Percentiles rank a stretch among this genome's conserved stretches.
Conservation (phyloP, 92 coral and sea anemone species). For the Parazoanthus darwini region DNA sequence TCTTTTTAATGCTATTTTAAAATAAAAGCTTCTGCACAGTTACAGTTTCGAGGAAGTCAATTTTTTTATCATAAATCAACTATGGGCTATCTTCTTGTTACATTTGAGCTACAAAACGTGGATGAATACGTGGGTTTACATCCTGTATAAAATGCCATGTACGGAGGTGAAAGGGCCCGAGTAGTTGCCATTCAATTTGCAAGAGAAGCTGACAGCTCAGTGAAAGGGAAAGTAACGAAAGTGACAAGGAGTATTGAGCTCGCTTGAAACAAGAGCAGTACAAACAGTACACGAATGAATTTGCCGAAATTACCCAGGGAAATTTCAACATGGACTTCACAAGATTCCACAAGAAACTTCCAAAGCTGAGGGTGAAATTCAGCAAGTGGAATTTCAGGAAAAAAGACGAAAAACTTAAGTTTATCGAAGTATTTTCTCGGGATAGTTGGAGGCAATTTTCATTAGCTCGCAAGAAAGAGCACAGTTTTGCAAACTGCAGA, state of each 20-base stretch:
- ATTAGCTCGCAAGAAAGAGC: constrained; percentile 46
- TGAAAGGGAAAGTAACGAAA: constrained; percentile 43
- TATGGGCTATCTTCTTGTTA: no score
- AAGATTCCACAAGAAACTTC: constrained; percentile 48
- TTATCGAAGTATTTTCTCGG: constrained; percentile 39
- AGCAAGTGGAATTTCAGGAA: constrained; percentile 47
- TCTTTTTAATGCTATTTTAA: background rate
- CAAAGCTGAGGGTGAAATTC: constrained; percentile 36
- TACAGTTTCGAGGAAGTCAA: no score
- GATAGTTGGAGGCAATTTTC: constrained; percentile 42
- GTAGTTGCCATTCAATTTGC: constrained; percentile 39
- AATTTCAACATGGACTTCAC: constrained; percentile 22
- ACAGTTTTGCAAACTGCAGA: constrained; percentile 47
- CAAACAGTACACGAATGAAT: constrained; percentile 28
- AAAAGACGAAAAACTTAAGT: background rate
- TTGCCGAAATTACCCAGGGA: constrained; percentile 27
- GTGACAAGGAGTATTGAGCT: constrained; percentile 45
- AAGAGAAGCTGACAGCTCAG: constrained; percentile 30
- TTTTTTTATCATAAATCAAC: no score
- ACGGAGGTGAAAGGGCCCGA: no score
- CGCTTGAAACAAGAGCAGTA: constrained; percentile 48
- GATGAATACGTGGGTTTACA: no score
- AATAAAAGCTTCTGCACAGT: background rate
- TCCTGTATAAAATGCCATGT: no score
- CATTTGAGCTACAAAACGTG: no score